Conservation (phyloP, 1,140 invertebrate genomes). For the Drosophila azteca region DNA sequence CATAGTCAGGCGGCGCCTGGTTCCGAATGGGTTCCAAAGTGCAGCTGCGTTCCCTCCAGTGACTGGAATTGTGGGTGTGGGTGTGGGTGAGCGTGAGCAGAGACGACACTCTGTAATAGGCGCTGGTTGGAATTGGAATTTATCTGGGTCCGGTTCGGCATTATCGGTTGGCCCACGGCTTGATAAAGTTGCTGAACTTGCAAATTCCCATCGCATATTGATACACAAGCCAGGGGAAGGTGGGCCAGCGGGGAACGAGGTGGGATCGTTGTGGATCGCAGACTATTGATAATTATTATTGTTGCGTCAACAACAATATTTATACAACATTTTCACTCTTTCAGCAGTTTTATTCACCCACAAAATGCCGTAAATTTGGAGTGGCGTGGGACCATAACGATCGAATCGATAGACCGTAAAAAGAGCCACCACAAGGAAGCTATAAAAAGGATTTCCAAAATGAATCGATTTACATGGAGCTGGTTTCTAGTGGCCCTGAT, state of each 20-base stretch:
- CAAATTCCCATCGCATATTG: slow-evolving; percentile 47
- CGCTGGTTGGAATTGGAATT: slow-evolving; percentile 16
- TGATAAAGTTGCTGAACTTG: slow-evolving; percentile 55
- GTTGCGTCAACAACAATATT: slow-evolving; percentile 15
- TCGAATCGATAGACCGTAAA: too few relatives aligned
- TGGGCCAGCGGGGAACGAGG: background rate
- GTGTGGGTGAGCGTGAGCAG: slow-evolving; percentile 32
- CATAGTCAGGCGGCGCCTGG: slow-evolving; percentile 43
- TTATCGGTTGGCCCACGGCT: slow-evolving; percentile 49
- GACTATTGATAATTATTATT: slow-evolving; percentile 29
- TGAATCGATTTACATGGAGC: slow-evolving; percentile 44
- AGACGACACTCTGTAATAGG: slow-evolving; percentile 23
- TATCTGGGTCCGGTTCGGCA: slow-evolving; percentile 75
- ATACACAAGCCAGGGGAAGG: slow-evolving; percentile 27
- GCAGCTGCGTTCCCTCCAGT: slow-evolving; percentile 44
- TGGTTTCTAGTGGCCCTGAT: slow-evolving; percentile 45
- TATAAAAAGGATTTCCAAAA: slow-evolving; percentile 20
- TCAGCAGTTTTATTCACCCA: slow-evolving; percentile 21
- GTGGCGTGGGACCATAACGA: too few relatives aligned
- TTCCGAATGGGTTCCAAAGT: slow-evolving; percentile 68
- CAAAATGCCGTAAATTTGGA: slow-evolving; percentile 61
- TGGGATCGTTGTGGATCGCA: slow-evolving; percentile 21
- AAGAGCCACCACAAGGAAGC: background rate
- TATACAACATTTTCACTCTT: slow-evolving; percentile 18
- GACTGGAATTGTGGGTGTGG: slow-evolving; percentile 45